Conservation (phyloP, 2,797 vertebrate genomes). For the Danionella dracula region DNA sequence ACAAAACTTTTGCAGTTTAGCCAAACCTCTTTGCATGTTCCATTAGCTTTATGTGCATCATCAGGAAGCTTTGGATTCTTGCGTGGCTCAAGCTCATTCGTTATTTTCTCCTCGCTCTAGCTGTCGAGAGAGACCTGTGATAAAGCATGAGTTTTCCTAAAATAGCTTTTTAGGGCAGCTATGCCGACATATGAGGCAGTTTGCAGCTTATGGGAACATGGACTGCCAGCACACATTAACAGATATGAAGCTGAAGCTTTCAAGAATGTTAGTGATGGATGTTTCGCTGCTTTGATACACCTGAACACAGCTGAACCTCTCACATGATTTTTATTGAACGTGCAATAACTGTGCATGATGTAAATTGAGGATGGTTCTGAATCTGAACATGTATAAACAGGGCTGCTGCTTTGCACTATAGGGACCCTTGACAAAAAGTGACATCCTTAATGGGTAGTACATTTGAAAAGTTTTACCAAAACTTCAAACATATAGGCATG, state of each 20-base stretch:
- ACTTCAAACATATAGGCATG: too few relatives aligned
- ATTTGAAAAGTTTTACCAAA: too few relatives aligned
- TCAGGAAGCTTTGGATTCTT: slow-evolving; percentile 9
- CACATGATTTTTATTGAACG: background rate
- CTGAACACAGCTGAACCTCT: background rate
- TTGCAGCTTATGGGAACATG: slow-evolving; percentile 5
- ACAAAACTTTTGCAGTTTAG: background rate
- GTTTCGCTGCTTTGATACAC: background rate
- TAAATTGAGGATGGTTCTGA: background rate
- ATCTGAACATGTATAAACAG: too few relatives aligned
- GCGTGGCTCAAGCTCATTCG: slow-evolving; percentile 4
- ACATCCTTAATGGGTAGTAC: too few relatives aligned
- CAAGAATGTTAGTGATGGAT: background rate
- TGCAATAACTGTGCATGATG: background rate
- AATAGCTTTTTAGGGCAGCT: slow-evolving; percentile 36
- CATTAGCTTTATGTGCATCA: slow-evolving; percentile 1
- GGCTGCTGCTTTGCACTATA: too few relatives aligned
- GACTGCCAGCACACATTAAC: slow-evolving; percentile 1
- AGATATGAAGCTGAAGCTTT: background rate
- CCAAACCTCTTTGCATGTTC: background rate
- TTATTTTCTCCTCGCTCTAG: slow-evolving; percentile 21
- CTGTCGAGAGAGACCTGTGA: slow-evolving; percentile 27
- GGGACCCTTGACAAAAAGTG: too few relatives aligned
- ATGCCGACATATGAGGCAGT: slow-evolving; percentile 22
- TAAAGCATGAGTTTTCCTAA: slow-evolving; percentile 19